A percentile compares a stretch with the other conserved stretches of the same genome.
Conservation (phyloP, 2,888 invertebrate genomes). For the Lordiphosa andalusiaca region DNA sequence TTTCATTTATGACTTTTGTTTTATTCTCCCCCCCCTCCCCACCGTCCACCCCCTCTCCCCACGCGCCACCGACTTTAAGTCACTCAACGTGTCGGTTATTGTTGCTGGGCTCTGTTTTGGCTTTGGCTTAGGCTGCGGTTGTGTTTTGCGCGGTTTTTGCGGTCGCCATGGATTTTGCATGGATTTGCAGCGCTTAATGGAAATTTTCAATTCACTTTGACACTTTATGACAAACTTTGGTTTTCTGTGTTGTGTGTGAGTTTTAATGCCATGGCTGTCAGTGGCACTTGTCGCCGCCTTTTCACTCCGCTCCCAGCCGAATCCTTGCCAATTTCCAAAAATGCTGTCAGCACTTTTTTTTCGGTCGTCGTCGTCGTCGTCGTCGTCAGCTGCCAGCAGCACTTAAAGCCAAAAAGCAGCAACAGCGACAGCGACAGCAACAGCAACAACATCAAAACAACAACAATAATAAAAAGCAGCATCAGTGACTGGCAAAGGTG, state of each 20-base stretch:
- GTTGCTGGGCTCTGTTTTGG: constrained; percentile 11
- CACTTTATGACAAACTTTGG: constrained; percentile 73
- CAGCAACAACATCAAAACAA: constrained; percentile 16
- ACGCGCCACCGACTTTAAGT: background rate
- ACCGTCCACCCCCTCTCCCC: too few species aligned
- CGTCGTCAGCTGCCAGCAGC: constrained; percentile 61
- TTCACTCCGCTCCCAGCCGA: constrained; percentile 22
- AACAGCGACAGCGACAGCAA: constrained; percentile 23
- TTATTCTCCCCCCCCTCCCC: too few species aligned
- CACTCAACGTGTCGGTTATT: constrained; percentile 6
- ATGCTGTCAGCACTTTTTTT: constrained; percentile 71
- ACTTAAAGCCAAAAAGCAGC: constrained; percentile 44
- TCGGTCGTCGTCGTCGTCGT: constrained; percentile 36
- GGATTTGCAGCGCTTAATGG: constrained; percentile 66
- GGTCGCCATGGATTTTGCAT: constrained; percentile 51
- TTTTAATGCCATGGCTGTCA: constrained; percentile 59
- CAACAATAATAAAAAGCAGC: constrained; percentile 30
- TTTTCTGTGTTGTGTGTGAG: constrained; percentile 37
- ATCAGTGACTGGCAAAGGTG: constrained; percentile 39
- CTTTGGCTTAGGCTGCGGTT: constrained; percentile 40
- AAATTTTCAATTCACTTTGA: constrained; percentile 74
- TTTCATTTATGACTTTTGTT: too few species aligned
- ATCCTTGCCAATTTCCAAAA: constrained; percentile 54
- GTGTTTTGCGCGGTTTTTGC: constrained; percentile 53
- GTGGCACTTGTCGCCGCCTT: constrained; percentile 29